Conservation (phyloP, 2,797 vertebrate species). For the Rachycentron canadum region DNA sequence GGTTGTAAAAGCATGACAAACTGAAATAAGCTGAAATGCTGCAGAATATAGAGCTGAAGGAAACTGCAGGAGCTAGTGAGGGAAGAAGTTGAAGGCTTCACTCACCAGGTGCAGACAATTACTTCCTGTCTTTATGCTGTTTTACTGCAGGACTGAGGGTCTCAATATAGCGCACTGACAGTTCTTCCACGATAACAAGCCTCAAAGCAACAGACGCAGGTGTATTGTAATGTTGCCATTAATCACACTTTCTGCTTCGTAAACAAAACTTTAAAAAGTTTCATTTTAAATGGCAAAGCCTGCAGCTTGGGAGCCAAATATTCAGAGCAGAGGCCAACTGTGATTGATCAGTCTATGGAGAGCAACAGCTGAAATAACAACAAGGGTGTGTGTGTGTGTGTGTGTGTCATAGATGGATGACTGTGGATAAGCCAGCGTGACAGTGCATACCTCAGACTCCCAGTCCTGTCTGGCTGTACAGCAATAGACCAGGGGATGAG, state of each 20-base stretch:
- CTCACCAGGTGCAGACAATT: background rate
- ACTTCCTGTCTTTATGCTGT: background rate
- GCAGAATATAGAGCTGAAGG: background rate
- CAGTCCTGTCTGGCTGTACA: constrained; percentile 9
- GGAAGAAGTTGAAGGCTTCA: background rate
- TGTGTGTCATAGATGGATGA: constrained; percentile 12
- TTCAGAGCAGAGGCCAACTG: constrained; percentile 13
- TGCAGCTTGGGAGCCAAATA: constrained; percentile 30
- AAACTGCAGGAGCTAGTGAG: background rate
- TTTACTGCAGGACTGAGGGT: constrained; percentile 18
- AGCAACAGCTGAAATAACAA: constrained; percentile 1
- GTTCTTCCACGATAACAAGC: background rate
- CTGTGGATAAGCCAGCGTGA: constrained; percentile 5
- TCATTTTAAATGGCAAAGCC: constrained; percentile 20
- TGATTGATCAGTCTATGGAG: constrained; percentile 32
- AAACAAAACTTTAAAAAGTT: constrained; percentile 29
- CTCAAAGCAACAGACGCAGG: background rate
- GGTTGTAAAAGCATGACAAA: background rate
- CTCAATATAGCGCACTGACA: background rate
- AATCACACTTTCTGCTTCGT: constrained; percentile 37
- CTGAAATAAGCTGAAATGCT: background rate
- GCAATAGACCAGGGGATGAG: background rate
- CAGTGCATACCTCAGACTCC: constrained; percentile 15
- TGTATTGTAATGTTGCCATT: constrained; percentile 13
- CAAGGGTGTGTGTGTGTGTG: constrained; percentile 1